These are phyloP conservation scores for Cantharis flavilabris DNA, from an alignment of 2,888 invertebrate genomes.

Conservation along the genomic window DNA sequence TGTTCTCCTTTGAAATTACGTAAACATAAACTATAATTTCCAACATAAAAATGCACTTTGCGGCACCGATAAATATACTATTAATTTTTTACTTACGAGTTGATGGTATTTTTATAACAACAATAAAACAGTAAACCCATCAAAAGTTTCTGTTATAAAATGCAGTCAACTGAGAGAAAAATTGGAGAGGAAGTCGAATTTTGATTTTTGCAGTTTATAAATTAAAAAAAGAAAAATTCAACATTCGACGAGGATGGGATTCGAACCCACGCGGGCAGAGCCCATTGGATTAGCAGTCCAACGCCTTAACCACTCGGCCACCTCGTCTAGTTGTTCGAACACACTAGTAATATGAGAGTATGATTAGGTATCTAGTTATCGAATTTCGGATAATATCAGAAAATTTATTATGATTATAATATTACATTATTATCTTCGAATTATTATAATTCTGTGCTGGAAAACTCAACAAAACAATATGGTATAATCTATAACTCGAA, in stretches of 20 bases:
- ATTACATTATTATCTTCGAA: too few species aligned
- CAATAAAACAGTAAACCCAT: not conserved
- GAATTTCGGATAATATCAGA: not conserved
- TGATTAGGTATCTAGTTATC: not conserved
- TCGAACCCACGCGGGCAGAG: constrained; percentile 69
- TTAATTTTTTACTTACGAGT: not conserved
- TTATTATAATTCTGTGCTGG: too few species aligned
- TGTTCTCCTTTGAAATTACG: too few species aligned
- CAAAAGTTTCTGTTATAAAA: not conserved
- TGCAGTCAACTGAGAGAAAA: not conserved
- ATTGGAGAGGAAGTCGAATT: too few species aligned
- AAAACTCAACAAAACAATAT: too few species aligned
- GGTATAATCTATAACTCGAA: too few species aligned
- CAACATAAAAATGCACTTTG: not conserved
- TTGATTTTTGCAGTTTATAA: too few species aligned
- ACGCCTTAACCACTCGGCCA: constrained; percentile 70
- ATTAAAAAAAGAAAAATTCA: not conserved
- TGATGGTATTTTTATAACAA: not conserved
- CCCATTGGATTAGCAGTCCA: constrained; percentile 69
- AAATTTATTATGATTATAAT: too few species aligned
- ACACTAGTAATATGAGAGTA: not conserved
- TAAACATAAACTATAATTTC: too few species aligned
- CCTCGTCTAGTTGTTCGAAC: constrained; percentile 55
- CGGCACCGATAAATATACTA: not conserved
- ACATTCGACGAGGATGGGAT: constrained; percentile 59